Evolutionary conservation across 2,888 invertebrate species (phyloP).

Genomic region (Agelastica alni): DNA sequence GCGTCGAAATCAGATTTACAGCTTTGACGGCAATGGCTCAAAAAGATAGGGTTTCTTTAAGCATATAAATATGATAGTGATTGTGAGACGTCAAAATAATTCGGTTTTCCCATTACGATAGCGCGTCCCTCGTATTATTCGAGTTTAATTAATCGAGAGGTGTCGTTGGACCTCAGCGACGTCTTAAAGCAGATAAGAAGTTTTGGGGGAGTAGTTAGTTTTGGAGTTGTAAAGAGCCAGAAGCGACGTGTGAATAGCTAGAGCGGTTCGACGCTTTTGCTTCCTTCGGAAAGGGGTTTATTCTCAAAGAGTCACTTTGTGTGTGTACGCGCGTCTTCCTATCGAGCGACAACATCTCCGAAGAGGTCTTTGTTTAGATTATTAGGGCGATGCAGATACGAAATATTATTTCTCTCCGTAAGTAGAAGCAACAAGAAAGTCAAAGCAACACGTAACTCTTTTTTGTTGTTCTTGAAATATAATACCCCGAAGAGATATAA

Average conservation of each 20-base stretch:
- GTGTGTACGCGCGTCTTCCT: slow-evolving; percentile 36
- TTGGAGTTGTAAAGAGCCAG: slow-evolving; percentile 40
- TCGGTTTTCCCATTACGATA: no score
- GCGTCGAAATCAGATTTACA: no score
- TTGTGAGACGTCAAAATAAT: no score
- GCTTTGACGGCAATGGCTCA: no score
- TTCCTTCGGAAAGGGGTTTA: slow-evolving; percentile 26
- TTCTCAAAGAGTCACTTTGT: slow-evolving; percentile 37
- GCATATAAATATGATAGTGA: no score
- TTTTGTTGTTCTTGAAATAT: no score
- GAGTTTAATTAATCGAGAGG: slow-evolving; percentile 46
- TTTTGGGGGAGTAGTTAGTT: slow-evolving; percentile 40
- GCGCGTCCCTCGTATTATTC: slow-evolving; percentile 15
- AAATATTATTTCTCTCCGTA: neutral
- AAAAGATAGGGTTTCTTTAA: no score
- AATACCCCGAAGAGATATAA: no score
- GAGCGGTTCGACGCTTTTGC: slow-evolving; percentile 46
- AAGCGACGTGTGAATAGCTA: slow-evolving; percentile 39
- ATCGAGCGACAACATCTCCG: slow-evolving; percentile 32
- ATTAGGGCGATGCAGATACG: slow-evolving; percentile 19
- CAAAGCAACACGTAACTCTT: slow-evolving; percentile 11
- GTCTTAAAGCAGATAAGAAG: slow-evolving; percentile 46
- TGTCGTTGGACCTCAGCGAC: slow-evolving; percentile 43
- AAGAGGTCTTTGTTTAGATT: slow-evolving; percentile 34
- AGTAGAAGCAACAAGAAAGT: slow-evolving; percentile 3